phyloP scores from a whole-genome alignment of 2,888 invertebrate genomes.

The Anoplius nigerrimus region DNA sequence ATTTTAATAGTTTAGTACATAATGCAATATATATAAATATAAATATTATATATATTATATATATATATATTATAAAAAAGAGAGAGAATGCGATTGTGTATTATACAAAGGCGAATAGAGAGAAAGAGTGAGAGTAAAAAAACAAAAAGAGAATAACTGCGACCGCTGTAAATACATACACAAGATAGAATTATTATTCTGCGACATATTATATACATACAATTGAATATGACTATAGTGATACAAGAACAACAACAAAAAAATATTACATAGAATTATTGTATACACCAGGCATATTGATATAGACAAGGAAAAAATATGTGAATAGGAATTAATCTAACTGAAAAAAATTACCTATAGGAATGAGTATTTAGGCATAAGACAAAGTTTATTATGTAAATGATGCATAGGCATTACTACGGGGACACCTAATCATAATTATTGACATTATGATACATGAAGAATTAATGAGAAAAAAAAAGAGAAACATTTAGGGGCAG shows the following conservation, averaged over 20 bases:
- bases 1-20: constrained; percentile 73
- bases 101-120: constrained; percentile 24
- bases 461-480: constrained; percentile 38
- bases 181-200: constrained; percentile 68
- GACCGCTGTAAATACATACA: constrained; percentile 69
- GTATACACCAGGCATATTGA: constrained; percentile 70
- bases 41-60: constrained; percentile 39
- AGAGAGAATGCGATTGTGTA: constrained; percentile 29
- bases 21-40: constrained; percentile 61
- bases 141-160: constrained; percentile 46
- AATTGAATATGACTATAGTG: constrained; percentile 63
- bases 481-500: constrained; percentile 51
- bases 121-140: constrained; percentile 35
- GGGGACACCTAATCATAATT: constrained; percentile 62
- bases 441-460: constrained; percentile 56
- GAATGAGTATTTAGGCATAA: constrained; percentile 63
- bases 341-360: constrained; percentile 61
- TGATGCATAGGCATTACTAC: constrained; percentile 67
- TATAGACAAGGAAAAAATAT: constrained; percentile 66
- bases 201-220: constrained; percentile 59
- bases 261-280: constrained; percentile 64
- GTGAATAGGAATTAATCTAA: constrained; percentile 71
- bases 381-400: constrained; percentile 65
- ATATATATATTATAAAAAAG: constrained; percentile 31
- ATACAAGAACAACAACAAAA: constrained; percentile 48